Base-by-base conservation (phyloP, 2,113 vertebrate genomes). In the Mellivora capensis region DNA sequence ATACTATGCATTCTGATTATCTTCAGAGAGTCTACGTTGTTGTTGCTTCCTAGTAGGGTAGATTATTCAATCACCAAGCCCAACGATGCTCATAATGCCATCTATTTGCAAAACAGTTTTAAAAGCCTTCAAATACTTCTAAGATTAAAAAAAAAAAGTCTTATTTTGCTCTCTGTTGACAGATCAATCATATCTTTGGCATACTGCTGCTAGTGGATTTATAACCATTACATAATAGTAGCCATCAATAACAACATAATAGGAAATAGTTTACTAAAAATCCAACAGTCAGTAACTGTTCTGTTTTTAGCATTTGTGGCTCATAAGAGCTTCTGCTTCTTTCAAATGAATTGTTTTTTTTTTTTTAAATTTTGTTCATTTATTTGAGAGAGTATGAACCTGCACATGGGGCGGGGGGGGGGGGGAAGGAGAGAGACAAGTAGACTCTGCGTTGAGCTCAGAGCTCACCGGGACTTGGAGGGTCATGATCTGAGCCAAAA, bases 61-160 rank as follows among this genome's bases (percentile, higher is more conserved):
- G 72, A 90, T 79, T 89, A 72, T 71, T 96, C 93, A 91, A 91
- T 97, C 92, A 95, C 67, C 76, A 81, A 69, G 77, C 67, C 93
- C 15, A 52, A 52, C 67, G 81, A 88, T 67, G 25, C 4, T 57
- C 42, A 61, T 69, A 84, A 62, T 62, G 44, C 42, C 74, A 49
- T 61, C 80, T 86, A 80, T 52, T 88, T 94, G 72, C 93, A 92
- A 97, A 97, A 93, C 17, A 92, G 89, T 90, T 97, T 97, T 79
- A 84, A 84, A 67, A 83, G 90, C 71, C 64, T 97, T 95, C 79
- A 84, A 96, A 95, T 87, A 49, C 62, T 96, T 93, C 91, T 34
- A 95, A 90, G 90, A 95, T 93, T 86, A 85, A 94, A 96, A 90
- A 86, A 86, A 85, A 92, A 39, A 72, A 72, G 83, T 62, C 52